Conservation (phyloP, 2,888 invertebrate species). For the Drosophila infuscata region DNA sequence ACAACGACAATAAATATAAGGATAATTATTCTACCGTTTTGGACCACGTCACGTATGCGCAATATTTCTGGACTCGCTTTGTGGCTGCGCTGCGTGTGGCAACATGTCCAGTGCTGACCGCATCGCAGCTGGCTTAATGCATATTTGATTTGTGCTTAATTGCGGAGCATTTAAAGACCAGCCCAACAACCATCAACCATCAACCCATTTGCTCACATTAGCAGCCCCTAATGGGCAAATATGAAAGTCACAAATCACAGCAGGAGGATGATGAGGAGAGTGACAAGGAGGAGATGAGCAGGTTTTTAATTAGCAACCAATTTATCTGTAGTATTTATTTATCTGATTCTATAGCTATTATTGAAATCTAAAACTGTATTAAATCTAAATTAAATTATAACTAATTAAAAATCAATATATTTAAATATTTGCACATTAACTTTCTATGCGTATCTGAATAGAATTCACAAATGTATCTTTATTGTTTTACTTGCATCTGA, state of each 20-base stretch:
- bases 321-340: neutral
- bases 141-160: slow-evolving; percentile 76
- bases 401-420: too few relatives aligned
- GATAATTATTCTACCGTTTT: slow-evolving; percentile 7
- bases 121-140: slow-evolving; percentile 61
- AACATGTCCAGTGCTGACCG: slow-evolving; percentile 13
- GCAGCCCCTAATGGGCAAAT: slow-evolving; percentile 34
- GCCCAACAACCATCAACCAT: neutral
- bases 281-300: neutral
- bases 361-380: neutral
- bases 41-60: slow-evolving; percentile 70
- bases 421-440: too few relatives aligned
- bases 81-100: slow-evolving; percentile 1
- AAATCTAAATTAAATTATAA: neutral
- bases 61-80: slow-evolving; percentile 37
- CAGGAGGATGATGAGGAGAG: neutral
- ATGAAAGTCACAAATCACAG: slow-evolving; percentile 52
- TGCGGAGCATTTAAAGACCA: slow-evolving; percentile 52
- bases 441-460: too few relatives aligned
- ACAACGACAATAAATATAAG: neutral
- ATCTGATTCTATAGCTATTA: neutral
- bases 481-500: neutral
- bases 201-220: neutral
- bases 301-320: neutral
- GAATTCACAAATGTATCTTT: neutral